These are phyloP conservation scores for Etheostoma cragini DNA, from an alignment of 2,113 vertebrate genomes.

Conservation along the genomic window DNA sequence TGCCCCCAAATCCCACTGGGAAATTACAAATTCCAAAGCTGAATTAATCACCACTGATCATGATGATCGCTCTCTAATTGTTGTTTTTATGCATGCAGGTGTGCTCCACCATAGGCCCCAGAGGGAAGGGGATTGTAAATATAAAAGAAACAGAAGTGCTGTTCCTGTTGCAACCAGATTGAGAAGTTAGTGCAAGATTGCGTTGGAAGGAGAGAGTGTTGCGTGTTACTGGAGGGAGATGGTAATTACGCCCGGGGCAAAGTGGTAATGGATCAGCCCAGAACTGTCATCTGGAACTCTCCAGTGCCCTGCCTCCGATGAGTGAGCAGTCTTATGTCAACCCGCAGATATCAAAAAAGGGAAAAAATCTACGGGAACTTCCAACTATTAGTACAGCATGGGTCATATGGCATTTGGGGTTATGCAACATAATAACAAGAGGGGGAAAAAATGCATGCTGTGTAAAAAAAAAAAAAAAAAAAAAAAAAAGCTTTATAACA, in stretches of 20 bases:
- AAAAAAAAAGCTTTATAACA: not conserved
- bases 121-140: conserved; percentile 23
- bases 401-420: conserved; percentile 24
- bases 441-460: not conserved
- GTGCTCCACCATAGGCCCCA: conserved; percentile 29
- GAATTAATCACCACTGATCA: conserved; percentile 55
- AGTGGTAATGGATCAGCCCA: conserved; percentile 77
- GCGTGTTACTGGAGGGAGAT: conserved; percentile 69
- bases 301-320: conserved; percentile 42
- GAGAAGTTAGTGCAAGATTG: conserved; percentile 54
- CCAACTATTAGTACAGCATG: not conserved
- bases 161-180: conserved; percentile 35
- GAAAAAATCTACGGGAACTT: conserved; percentile 26
- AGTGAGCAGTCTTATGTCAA: conserved; percentile 47
- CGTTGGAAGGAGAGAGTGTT: conserved; percentile 61
- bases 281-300: conserved; percentile 74
- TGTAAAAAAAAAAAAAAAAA: too few species aligned
- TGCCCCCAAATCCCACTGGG: conserved; percentile 42
- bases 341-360: conserved; percentile 25
- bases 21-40: conserved; percentile 43
- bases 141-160: conserved; percentile 19
- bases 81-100: conserved; percentile 67
- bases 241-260: conserved; percentile 77
- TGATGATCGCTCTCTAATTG: conserved; percentile 57
- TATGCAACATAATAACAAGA: not conserved